Evolutionary conservation across 2,797 vertebrate genomes (phyloP), one percentile per base, ranked within the genome.

Genomic region (Acanthornis magna): DNA sequence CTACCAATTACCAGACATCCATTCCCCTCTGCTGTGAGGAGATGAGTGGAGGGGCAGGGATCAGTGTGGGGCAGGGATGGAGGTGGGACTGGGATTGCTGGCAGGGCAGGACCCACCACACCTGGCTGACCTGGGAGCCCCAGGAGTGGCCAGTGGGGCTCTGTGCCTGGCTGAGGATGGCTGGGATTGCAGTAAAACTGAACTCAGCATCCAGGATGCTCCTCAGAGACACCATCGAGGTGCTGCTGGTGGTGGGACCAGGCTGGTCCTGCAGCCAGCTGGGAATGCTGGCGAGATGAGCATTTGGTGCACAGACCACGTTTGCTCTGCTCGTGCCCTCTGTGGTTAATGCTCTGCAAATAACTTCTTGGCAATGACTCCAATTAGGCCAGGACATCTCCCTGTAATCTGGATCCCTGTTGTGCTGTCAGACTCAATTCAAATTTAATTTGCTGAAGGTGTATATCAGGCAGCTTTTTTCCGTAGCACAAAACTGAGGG

Each of bases 371-470:
- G 91, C 91, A 92, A 88, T 42, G 62, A 45, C 78, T 94, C 91
- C 92, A 95, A 93, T 96, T 96, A 96, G 87, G 62, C 36, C 20
- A 32, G 94, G 75, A 43, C 62, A 66, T 80, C 87, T 93, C 89
- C 73, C 34, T 89, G 92, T 91, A 89, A 93, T 94, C 93, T 71
- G 77, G 63, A 87, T 95, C 91, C 91, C 94, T 88, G 93, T 96
- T 87, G 93, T 78, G 95, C 96, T 94, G 95, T 93, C 95, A 96
- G 91, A 75, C 50, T 90, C 94, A 53, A 94, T 96, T 95, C 94
- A 93, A 76, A 90, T 96, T 95, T 90, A 95, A 97, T 96, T 96
- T 96, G 95, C 74, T 30, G 66, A 71, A 87, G 88, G 83, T 89
- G 67, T 88, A 0, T 65, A 79, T 82, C 2, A 32, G 91, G 89